Evolutionary conservation across 2,113 vertebrate species (phyloP).

Genomic region (Barbus barbus): DNA sequence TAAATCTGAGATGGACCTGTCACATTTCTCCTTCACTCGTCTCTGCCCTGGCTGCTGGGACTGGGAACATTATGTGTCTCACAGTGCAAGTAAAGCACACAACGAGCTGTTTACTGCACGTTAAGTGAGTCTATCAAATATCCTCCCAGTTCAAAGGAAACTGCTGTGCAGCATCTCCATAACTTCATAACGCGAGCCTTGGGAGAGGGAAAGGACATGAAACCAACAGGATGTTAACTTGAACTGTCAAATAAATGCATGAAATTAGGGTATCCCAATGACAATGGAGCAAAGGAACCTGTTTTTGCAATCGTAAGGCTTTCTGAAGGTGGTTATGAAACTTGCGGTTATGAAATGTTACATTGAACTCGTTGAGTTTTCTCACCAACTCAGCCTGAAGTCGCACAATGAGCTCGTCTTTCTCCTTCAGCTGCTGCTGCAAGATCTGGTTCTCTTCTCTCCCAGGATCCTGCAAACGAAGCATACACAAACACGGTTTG

Average conservation of each 20-base stretch:
- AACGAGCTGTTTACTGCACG: slow-evolving; percentile 10
- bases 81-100: slow-evolving; percentile 28
- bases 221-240: neutral
- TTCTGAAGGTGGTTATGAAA: slow-evolving; percentile 25
- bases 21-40: slow-evolving; percentile 53
- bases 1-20: slow-evolving; percentile 45
- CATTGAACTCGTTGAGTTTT: slow-evolving; percentile 25
- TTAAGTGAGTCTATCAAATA: slow-evolving; percentile 29
- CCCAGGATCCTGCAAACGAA: slow-evolving; percentile 83
- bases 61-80: slow-evolving; percentile 34
- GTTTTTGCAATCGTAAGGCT: neutral
- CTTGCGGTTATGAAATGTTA: neutral
- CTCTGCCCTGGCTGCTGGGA: slow-evolving; percentile 17
- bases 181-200: slow-evolving; percentile 25
- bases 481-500: slow-evolving; percentile 33
- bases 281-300: slow-evolving; percentile 20
- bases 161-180: neutral
- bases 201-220: neutral
- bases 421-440: slow-evolving; percentile 89
- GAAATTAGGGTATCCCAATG: slow-evolving; percentile 34
- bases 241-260: neutral
- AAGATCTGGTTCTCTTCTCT: slow-evolving; percentile 87
- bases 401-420: slow-evolving; percentile 88
- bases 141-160: neutral
- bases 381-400: slow-evolving; percentile 94